Base-by-base conservation (phyloP, 2,888 invertebrate species). In the Tholera decimalis region DNA sequence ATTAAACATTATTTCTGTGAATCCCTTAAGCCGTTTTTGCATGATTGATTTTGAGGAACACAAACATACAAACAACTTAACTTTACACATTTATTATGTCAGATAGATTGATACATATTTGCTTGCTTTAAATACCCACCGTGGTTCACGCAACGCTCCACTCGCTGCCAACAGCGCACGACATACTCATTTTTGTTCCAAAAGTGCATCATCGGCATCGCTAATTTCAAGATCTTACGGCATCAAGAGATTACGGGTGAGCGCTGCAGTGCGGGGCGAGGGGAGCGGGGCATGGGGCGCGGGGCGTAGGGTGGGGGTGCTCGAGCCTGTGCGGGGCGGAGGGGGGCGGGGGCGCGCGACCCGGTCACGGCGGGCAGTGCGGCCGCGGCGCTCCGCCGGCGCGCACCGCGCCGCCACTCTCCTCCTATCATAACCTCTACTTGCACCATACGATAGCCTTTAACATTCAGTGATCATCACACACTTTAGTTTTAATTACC, bases 321-420 rank as follows among this genome's bases (percentile, higher is more conserved):
- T 76, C 73, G 56, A 50, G 73, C 28, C 15, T 5, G 30, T 9
- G 74, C 37, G 39, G 54, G 50, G 47, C n/a, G 57, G 72, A 61
- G 68, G 57, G 69, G 70, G 82, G 83, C 84, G 72, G 82, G 85
- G 85, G 85, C 83, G 79, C 89, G 92, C 92, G 93, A 92, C 93
- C 93, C 89, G 93, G 93, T 93, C 93, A 93, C 90, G 87, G 82
- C 85, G 84, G 85, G 83, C 92, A 93, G 94, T 93, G 94, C 94
- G 92, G 94, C 91, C 93, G 93, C 94, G 93, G 94, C 94, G 91
- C 91, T 89, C 91, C 92, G 91, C 91, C 92, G 91, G 92, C 93
- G 93, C 91, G 91, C 92, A 88, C 89, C 84, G 91, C 92, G 91
- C 92, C 83, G 79, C 84, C 82, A 78, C 85, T 79, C 18, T 63